Conservation (phyloP, 2,888 invertebrate genomes). For the Strigamia transsilvanica region DNA sequence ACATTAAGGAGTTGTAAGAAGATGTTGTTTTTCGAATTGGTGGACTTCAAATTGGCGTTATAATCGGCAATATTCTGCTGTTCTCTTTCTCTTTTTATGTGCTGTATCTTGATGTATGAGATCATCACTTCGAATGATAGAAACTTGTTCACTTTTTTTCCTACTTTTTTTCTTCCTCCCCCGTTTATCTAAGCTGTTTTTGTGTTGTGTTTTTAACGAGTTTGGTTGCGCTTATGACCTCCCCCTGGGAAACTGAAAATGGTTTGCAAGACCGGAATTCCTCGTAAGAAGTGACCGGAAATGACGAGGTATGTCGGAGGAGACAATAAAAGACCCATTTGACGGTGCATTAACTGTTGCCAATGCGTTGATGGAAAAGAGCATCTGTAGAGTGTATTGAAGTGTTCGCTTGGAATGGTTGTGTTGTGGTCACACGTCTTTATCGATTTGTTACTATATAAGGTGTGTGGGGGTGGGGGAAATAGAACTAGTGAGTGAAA, state of each 20-base stretch:
- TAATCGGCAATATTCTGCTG: slow-evolving; percentile 6
- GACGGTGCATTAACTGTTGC: slow-evolving; percentile 47
- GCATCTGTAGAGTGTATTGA: slow-evolving; percentile 34
- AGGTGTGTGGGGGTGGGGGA: not conserved
- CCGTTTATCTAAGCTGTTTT: slow-evolving; percentile 20
- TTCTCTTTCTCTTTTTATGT: not conserved
- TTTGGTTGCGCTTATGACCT: not conserved
- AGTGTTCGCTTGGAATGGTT: slow-evolving; percentile 28
- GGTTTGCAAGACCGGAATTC: slow-evolving; percentile 21
- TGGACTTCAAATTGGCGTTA: slow-evolving; percentile 11
- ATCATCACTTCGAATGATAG: slow-evolving; percentile 28
- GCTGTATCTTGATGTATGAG: slow-evolving; percentile 23
- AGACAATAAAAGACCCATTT: slow-evolving; percentile 47
- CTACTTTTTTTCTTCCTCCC: not conserved
- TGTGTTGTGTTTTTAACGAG: slow-evolving; percentile 24
- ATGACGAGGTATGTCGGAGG: slow-evolving; percentile 38
- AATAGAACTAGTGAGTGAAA: not conserved
- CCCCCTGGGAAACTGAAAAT: not conserved
- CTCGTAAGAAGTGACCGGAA: slow-evolving; percentile 49
- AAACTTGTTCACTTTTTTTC: slow-evolving; percentile 29
- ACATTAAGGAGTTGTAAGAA: slow-evolving; percentile 41
- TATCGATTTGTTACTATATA: not conserved
- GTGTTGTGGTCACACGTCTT: slow-evolving; percentile 44
- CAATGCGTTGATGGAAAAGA: slow-evolving; percentile 48
- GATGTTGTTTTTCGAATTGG: slow-evolving; percentile 45